Base-by-base conservation (phyloP, 2,888 invertebrate genomes). In the Apamea crenata region DNA sequence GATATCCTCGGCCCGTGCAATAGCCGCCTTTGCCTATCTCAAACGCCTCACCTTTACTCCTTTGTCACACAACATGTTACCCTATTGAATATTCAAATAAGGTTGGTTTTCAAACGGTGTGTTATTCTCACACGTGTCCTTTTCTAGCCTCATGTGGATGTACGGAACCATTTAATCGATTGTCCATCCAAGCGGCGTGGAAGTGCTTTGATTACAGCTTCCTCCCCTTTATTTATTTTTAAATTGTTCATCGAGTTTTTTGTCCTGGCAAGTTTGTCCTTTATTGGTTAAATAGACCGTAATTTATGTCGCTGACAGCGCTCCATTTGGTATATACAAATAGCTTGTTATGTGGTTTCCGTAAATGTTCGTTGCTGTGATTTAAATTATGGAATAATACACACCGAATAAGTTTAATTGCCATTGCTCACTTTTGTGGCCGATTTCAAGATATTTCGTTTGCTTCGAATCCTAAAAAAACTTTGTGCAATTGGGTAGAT, bases 141-240 rank as follows among this genome's bases (percentile, higher is more conserved):
- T 87, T 84, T 72, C 36, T 83, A 86, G 74, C 73, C 68, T 76
- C 70, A 88, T 89, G 67, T 92, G 90, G 85, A 71, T 65, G 89
- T 91, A 92, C 89, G 90, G 89, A 89, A 90, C 92, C 92, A 93
- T 94, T 93, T 94, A 95, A 95, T 95, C 94, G 95, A 95, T 96
- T 95, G 96, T 94, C 95, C 95, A 94, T 92, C 93, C 94, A 94
- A 94, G 93, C 92, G 92, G 92, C 92, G 89, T 94, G 94, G 93
- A 95, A 94, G 92, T 94, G 94, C 96, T 95, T 95, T 96, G 94
- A 96, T 96, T 95, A 93, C 92, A 92, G 94, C 94, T 96, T 96
- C 96, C 96, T 95, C 93, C 92, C 94, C 90, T 95, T 93, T 94
- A 94, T 95, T 93, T 94, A 95, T 95, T 95, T 95, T 94, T 94